Evolutionary conservation across 1,140 invertebrate genomes (phyloP), one percentile per base, ranked within the genome.

Genomic region (Hestina assimilis): DNA sequence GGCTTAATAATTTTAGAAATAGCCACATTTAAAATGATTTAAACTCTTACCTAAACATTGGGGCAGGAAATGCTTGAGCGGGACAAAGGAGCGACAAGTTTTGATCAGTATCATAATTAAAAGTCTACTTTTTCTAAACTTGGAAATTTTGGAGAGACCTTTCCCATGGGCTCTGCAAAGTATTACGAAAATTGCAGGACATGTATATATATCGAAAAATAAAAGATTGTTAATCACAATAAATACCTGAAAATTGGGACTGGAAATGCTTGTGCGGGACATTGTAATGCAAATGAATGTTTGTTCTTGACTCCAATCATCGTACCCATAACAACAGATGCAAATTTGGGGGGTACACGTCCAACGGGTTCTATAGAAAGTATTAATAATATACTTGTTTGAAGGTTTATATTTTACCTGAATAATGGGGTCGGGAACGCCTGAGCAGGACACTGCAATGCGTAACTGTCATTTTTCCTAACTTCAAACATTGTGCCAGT

Each of bases 391-490:
- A 63, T 46, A 48, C 19, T 19, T 40, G 29, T 26, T 6, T 17
- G 28, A 41, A 19, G 11, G 21, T 33, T 45, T 40, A 15, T 35
- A 33, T 26, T 52, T 82, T 91, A 92, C 92, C 91, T 91, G 89
- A 91, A 92, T 62, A 87, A 66, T 67, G 93, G 93, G 70, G 92
- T 90, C 41, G 93, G 93, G 84, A 91, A 93, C 66, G 92, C 92
- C 90, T 94, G 93, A 19, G 93, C 93, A 40, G 92, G 92, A 83
- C 94, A 95, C 59, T 93, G 90, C 61, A 96, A 85, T 57, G 92
- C 89, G 54, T 91, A 86, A 59, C 87, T 90, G 54, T 78, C 71
- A 50, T 73, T 79, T 75, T 86, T 85, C 64, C 51, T 89, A 90
- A 92, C 61, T 90, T 93, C 87, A 93, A 94, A 74, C 93, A 94